Evolutionary conservation across 92 coral and sea anemone genomes (phyloP).

Genomic region (Parazoanthus atlanticus): DNA sequence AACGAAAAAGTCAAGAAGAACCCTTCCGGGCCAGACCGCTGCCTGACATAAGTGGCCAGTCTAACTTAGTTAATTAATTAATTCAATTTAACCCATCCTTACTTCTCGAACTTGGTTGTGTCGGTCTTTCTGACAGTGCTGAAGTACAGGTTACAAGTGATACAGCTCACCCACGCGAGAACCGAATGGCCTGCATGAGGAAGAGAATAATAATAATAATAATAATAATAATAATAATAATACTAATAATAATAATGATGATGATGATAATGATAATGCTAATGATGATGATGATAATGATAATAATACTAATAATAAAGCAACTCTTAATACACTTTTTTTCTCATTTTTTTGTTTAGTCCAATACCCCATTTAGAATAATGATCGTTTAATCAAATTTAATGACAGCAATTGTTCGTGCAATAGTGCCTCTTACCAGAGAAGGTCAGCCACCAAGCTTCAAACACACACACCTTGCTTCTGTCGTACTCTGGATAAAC

Average conservation of each 20-base stretch:
- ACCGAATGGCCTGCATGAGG: slow-evolving; percentile 36
- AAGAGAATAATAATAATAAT: neutral
- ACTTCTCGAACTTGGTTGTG: slow-evolving; percentile 45
- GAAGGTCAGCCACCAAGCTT: slow-evolving; percentile 50
- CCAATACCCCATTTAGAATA: no score
- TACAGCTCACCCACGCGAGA: slow-evolving; percentile 50
- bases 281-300: no score
- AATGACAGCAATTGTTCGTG: no score
- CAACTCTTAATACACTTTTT: no score
- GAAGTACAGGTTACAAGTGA: slow-evolving; percentile 45
- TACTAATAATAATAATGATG: no score
- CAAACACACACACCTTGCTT: slow-evolving; percentile 45
- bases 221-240: neutral
- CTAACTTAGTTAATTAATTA: neutral
- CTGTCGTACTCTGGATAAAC: slow-evolving; percentile 16
- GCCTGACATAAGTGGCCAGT: no score
- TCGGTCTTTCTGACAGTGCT: slow-evolving; percentile 38
- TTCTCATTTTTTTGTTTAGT: no score
- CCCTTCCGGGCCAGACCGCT: no score
- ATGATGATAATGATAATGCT: no score
- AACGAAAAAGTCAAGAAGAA: no score
- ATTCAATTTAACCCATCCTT: neutral
- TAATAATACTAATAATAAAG: no score
- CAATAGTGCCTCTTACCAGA: slow-evolving; percentile 35
- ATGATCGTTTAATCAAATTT: no score